phyloP scores from a whole-genome alignment of 2,113 vertebrate genomes.

The Sisor rabdophorus region DNA sequence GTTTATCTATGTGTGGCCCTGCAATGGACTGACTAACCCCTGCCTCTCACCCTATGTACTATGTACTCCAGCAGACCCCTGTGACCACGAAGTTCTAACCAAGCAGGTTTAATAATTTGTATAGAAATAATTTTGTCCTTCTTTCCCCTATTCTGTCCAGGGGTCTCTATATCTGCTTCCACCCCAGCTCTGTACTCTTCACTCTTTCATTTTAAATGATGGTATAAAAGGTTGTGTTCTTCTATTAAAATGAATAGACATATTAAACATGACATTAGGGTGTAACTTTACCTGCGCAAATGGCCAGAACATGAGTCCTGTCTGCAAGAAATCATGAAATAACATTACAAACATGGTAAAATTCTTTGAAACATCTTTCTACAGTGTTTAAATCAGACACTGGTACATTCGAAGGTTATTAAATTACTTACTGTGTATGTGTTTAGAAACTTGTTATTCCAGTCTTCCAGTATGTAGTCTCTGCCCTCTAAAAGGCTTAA shows the following conservation, averaged over 20 bases:
- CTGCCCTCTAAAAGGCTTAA: constrained; percentile 83
- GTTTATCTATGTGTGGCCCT: no score
- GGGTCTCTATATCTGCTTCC: no score
- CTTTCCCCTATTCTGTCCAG: no score
- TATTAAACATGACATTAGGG: constrained; percentile 13
- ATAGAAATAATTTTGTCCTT: no score
- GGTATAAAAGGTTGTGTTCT: no score
- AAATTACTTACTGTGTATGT: constrained; percentile 79
- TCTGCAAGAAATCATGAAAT: constrained; percentile 68
- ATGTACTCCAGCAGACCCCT: no score
- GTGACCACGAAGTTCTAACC: background rate
- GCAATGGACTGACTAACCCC: no score
- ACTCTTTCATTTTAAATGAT: no score
- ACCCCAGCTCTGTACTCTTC: no score
- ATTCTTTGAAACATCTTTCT: background rate
- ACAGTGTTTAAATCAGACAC: background rate
- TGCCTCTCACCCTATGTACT: no score
- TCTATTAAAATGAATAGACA: no score
- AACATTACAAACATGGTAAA: background rate
- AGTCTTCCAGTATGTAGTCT: constrained; percentile 81
- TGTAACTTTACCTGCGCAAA: constrained; percentile 81
- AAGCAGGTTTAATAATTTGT: no score
- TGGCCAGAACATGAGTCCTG: constrained; percentile 85
- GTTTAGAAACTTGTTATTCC: constrained; percentile 85
- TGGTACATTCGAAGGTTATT: background rate